Conservation (phyloP, 2,888 invertebrate genomes). For the Neelides folsomi region DNA sequence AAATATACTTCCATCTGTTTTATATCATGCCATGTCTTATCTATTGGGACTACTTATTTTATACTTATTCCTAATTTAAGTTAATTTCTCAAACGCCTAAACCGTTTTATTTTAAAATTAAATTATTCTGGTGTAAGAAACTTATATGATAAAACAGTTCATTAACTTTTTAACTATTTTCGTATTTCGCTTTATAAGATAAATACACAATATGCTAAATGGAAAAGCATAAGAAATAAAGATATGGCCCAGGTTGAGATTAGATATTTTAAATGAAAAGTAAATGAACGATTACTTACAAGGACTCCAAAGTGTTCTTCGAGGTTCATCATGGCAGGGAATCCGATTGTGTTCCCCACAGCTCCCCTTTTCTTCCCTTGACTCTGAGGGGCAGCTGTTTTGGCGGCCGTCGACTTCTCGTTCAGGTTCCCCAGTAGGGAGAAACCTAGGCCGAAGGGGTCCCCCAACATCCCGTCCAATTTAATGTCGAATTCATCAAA, state of each 20-base stretch:
- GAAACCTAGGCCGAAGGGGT: slow-evolving; percentile 6
- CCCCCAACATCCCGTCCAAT: slow-evolving; percentile 5
- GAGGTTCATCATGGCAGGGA: background rate
- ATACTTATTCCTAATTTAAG: no score
- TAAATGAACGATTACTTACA: slow-evolving; percentile 1
- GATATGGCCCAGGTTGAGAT: background rate
- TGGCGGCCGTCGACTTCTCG: background rate
- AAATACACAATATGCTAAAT: no score
- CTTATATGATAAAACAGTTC: no score
- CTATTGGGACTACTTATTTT: no score
- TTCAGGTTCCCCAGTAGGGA: background rate
- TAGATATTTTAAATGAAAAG: background rate
- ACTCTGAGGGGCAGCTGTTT: background rate
- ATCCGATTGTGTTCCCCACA: background rate
- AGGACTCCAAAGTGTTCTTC: slow-evolving; percentile 7
- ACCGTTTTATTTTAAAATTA: no score
- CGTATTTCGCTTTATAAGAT: no score
- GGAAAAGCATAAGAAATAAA: background rate
- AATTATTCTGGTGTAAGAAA: no score
- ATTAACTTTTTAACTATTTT: no score
- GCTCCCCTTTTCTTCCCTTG: background rate
- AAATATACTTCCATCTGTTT: no score
- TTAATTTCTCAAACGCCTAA: no score
- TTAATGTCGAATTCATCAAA: slow-evolving; percentile 11
- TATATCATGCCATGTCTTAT: no score